These are phyloP conservation scores for Aphelinus atriplicis DNA, from an alignment of 1,140 invertebrate genomes.

Conservation along the genomic window DNA sequence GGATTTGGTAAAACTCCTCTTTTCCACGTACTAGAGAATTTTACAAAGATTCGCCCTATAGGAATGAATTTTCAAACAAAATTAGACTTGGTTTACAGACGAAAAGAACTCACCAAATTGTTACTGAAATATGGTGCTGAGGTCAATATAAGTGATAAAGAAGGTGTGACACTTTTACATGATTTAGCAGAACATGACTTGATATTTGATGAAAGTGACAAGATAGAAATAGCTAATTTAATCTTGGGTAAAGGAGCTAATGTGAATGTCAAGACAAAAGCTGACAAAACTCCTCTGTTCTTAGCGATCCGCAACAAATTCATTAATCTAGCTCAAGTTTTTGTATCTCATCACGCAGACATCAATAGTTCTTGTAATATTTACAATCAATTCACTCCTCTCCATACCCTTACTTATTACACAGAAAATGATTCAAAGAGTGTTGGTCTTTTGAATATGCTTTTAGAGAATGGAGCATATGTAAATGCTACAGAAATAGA, in stretches of 20 bases:
- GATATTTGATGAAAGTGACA: background rate
- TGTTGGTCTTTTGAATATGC: background rate
- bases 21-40: background rate
- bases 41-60: background rate
- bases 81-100: no score
- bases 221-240: background rate
- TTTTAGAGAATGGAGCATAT: background rate
- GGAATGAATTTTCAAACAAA: background rate
- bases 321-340: background rate
- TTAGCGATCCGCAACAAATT: background rate
- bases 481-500: background rate
- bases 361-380: background rate
- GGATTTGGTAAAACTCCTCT: background rate
- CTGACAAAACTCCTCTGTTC: background rate
- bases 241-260: background rate
- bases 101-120: background rate
- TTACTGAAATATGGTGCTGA: background rate
- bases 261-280: background rate
- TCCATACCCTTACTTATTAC: background rate
- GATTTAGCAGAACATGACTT: background rate
- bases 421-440: background rate
- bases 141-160: background rate
- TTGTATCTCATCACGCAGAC: background rate
- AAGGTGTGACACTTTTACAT: background rate
- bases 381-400: background rate